These are phyloP conservation scores for Notarius quadriscutis DNA, from an alignment of 2,113 vertebrate species.

Conservation along the genomic window DNA sequence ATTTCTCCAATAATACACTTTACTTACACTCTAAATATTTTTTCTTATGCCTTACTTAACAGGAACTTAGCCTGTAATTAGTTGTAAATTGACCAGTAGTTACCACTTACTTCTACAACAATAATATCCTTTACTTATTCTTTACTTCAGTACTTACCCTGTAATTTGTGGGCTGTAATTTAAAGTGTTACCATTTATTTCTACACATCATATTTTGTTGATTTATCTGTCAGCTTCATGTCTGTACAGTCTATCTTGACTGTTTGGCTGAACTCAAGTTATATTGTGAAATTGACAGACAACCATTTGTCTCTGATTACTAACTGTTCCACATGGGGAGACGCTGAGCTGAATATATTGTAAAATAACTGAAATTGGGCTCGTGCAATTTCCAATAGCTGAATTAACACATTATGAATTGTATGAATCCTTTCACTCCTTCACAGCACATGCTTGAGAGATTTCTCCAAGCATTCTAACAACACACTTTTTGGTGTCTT, in stretches of 20 bases:
- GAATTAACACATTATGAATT: constrained; percentile 35
- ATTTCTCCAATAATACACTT: too few relatives aligned
- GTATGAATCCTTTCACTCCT: constrained; percentile 21
- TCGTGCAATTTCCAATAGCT: constrained; percentile 26
- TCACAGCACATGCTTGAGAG: constrained; percentile 44
- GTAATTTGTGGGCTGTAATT: too few relatives aligned
- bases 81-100: too few relatives aligned
- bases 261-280: not conserved
- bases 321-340: not conserved
- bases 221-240: constrained; percentile 7
- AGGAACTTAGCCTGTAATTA: too few relatives aligned
- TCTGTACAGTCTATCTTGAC: constrained; percentile 12
- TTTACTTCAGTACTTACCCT: too few relatives aligned
- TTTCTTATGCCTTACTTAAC: too few relatives aligned
- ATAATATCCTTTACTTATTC: too few relatives aligned
- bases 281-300: not conserved
- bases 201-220: not conserved
- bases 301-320: not conserved
- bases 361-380: constrained; percentile 10
- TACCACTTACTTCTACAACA: too few relatives aligned
- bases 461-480: constrained; percentile 49
- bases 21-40: too few relatives aligned
- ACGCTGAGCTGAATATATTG: not conserved
- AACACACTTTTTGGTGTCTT: constrained; percentile 22
- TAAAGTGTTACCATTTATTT: not conserved